These are phyloP conservation scores for Rhopalosiphum padi DNA, from an alignment of 1,140 invertebrate genomes.

Conservation along the genomic window DNA sequence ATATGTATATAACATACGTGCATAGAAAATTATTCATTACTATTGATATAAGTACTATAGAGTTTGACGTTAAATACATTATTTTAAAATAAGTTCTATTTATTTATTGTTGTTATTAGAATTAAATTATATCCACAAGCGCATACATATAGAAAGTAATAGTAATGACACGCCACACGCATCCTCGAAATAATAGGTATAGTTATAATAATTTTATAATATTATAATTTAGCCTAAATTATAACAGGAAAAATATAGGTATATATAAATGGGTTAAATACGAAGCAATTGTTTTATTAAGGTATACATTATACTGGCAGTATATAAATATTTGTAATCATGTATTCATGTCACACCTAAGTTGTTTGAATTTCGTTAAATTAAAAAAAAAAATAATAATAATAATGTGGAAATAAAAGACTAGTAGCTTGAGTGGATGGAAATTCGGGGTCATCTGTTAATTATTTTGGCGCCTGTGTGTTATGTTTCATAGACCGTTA, in stretches of 20 bases:
- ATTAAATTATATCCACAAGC: background rate
- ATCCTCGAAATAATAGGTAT: background rate
- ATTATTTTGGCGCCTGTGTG: slow-evolving; percentile 32
- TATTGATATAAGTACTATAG: background rate
- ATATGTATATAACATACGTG: background rate
- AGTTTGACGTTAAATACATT: background rate
- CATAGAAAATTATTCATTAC: background rate
- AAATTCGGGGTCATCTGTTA: background rate
- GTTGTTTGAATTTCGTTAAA: background rate
- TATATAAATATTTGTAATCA: background rate
- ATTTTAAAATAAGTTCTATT: background rate
- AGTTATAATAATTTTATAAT: background rate
- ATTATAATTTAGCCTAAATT: background rate
- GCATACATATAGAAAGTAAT: background rate
- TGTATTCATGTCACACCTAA: background rate
- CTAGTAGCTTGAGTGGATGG: no score
- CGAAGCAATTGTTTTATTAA: background rate
- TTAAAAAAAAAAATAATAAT: background rate
- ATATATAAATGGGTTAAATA: background rate
- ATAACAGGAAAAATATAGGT: background rate
- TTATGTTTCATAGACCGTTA: slow-evolving; percentile 21
- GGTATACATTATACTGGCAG: background rate
- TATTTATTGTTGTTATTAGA: background rate
- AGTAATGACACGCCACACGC: background rate
- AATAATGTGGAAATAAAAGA: background rate